Base-by-base conservation (phyloP, 2,797 vertebrate species). In the Austrolebias charrua region DNA sequence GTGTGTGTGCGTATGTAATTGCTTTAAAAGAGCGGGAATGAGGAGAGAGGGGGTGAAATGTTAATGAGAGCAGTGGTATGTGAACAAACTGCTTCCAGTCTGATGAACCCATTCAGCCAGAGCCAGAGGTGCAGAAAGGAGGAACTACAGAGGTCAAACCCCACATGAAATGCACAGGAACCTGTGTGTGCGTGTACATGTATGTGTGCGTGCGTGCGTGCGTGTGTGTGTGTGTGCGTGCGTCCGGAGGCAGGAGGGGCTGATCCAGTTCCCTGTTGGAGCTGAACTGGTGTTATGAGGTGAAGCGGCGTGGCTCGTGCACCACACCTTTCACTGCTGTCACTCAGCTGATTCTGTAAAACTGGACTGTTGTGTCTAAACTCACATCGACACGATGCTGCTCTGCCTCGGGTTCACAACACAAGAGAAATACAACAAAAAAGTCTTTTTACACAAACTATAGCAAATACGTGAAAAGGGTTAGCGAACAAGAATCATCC, bases 31-130 rank as follows among this genome's bases (percentile, higher is more conserved):
- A 61, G 78, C 10, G 38, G 51, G 69, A 64, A 60, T 5, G 55
- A 53, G 28, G 15, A n/a, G 60, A 18, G 62, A 62, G 63, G 61
- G 75, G 71, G 70, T 76, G 76, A 86, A 84, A 86, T 88, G 87
- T 86, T 88, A 89, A 90, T 85, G 86, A 89, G 79, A 78, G 78
- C 75, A 82, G 71, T 75, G 74, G 69, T 72, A 83, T 77, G 80
- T 76, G 83, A 88, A 89, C 80, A 85, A 86, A 82, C 79, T 79
- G 86, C 80, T 86, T 81, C 78, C 68, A 82, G 84, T 77, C 78
- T 85, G 82, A 86, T 88, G 84, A 81, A 83, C 85, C 61, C 72
- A 77, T 85, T 82, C 79, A 84, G 63, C 76, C 75, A 31, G 16
- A 63, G 68, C 64, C 43, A 50, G 46, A 51, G 51, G 60, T 16